Base-by-base conservation (phyloP, 2,888 invertebrate genomes). In the Drosophila fungiperda region DNA sequence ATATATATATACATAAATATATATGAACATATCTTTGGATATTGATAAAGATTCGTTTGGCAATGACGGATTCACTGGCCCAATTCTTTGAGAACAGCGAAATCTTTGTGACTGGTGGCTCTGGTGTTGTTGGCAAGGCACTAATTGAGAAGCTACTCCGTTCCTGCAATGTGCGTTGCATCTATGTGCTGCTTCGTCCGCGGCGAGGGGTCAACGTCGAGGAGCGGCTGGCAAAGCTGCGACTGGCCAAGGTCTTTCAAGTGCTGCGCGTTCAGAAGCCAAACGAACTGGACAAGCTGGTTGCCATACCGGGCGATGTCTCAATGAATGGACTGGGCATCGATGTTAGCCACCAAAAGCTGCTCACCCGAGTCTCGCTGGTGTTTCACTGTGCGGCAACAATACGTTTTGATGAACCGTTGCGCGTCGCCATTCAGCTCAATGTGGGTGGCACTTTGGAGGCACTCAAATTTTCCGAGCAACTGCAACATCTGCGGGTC, bases 101-200 rank as follows among this genome's bases (percentile, higher is more conserved):
- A 20, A 93, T 98, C 26, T 96, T 98, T 57, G 94, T 98, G 1
- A 98, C 98, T 0, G 98, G 98, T 2, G 97, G 95, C 0, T 96
- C 97, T 32, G 94, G 94, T 93, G 98, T 98, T 89, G 95, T 98
- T 92, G 98, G 98, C 0, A 98, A 98, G 94, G 96, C 97, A 0
- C 92, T 98, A 26, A 94, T 98, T 7, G 98, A 98, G 92, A 98
- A 98, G 92, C 93, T 99, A 4, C 93, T 98, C 4, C 95, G 98
- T 82, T 97, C 97, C 6, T 97, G 97, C 90, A 95, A 95, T 3
- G 91, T 98, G 17, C 94, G 95, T 42, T 94, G 94, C 61, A 95
- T 99, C 72, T 98, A 96, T 91, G 83, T 98, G 9, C 93, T 98
- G 52, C 93, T 98, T 76, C 94, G 98, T 38, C 94, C 95, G 0